phyloP scores from a whole-genome alignment of 2,888 invertebrate genomes.

The Hylaea fasciaria region DNA sequence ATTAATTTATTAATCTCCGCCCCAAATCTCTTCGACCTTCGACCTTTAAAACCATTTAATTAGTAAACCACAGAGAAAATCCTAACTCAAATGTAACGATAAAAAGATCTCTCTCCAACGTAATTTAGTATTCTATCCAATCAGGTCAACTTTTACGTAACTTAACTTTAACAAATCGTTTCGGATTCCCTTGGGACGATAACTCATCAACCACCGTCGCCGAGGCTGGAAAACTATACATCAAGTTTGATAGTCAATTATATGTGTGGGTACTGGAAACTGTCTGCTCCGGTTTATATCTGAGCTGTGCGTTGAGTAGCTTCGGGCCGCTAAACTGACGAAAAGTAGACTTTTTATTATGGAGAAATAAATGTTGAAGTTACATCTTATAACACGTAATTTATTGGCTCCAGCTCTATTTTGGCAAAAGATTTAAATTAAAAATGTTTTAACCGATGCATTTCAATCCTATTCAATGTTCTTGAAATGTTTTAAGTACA shows the following conservation, averaged over 20 bases:
- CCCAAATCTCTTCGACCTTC: background rate
- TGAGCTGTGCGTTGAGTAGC: slow-evolving; percentile 54
- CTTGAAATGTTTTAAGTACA: no score
- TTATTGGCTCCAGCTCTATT: no score
- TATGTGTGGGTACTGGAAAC: slow-evolving; percentile 77
- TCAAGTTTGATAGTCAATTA: slow-evolving; percentile 84
- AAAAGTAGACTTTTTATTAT: background rate
- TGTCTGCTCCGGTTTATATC: slow-evolving; percentile 73
- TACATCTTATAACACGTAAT: no score
- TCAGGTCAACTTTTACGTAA: slow-evolving; percentile 54
- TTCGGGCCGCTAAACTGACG: slow-evolving; percentile 15
- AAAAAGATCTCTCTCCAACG: slow-evolving; percentile 21
- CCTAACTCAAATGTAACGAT: background rate
- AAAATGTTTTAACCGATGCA: no score
- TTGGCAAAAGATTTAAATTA: background rate
- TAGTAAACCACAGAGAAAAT: background rate
- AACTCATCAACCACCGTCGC: slow-evolving; percentile 61
- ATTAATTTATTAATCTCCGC: no score
- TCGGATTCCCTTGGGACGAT: slow-evolving; percentile 67
- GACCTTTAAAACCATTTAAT: background rate
- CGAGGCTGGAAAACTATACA: slow-evolving; percentile 64
- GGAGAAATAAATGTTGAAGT: no score
- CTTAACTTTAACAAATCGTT: slow-evolving; percentile 66
- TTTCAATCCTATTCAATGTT: no score
- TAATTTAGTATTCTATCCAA: slow-evolving; percentile 45